Evolutionary conservation across 2,888 invertebrate genomes (phyloP).

Genomic region (Dicycla oo): DNA sequence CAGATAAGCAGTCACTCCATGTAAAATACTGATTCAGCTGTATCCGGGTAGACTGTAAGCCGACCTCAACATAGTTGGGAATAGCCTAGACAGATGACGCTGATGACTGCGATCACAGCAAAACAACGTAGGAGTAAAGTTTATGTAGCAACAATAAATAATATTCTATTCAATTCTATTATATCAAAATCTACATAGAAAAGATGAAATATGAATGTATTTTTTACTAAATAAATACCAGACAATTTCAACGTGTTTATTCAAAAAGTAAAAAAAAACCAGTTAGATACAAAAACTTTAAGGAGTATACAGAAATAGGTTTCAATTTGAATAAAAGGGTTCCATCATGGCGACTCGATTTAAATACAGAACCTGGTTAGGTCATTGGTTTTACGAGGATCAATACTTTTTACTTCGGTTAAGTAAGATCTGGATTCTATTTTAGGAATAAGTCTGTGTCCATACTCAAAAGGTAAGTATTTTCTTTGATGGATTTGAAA

Average conservation of each 20-base stretch:
- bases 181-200: neutral
- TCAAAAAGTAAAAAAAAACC: slow-evolving; percentile 6
- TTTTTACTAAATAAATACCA: slow-evolving; percentile 7
- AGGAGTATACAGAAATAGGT: slow-evolving; percentile 25
- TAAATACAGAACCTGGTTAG: slow-evolving; percentile 31
- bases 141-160: neutral
- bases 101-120: neutral
- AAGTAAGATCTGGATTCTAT: neutral
- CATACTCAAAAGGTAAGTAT: no score
- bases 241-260: slow-evolving; percentile 9
- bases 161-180: neutral
- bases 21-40: neutral
- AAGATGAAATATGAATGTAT: neutral
- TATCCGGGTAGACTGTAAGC: no score
- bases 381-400: slow-evolving; percentile 28
- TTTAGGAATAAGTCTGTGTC: neutral
- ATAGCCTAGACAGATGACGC: neutral
- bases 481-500: neutral
- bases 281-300: neutral
- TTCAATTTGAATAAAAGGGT: slow-evolving; percentile 55
- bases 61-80: no score
- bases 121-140: neutral
- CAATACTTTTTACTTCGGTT: slow-evolving; percentile 7
- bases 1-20: neutral
- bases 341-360: slow-evolving; percentile 19